phyloP scores from a whole-genome alignment of 2,797 vertebrate species.

The Zenarchopterus dispar region DNA sequence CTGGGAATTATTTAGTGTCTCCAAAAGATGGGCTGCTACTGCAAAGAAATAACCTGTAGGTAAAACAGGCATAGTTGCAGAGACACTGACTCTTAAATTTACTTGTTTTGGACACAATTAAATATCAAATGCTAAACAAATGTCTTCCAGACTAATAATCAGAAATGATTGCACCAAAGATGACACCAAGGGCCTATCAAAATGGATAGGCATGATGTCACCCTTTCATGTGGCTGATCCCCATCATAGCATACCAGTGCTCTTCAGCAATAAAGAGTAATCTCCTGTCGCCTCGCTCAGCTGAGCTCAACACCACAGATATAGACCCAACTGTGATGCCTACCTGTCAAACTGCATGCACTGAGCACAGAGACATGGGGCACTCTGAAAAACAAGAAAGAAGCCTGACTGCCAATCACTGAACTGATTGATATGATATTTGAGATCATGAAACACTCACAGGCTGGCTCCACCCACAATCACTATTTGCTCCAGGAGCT shows the following conservation, averaged over 20 bases:
- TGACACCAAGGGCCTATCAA: conserved; percentile 10
- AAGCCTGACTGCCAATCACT: conserved; percentile 10
- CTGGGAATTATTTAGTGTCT: conserved; percentile 20
- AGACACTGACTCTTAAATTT: too few species aligned
- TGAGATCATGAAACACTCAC: conserved; percentile 19
- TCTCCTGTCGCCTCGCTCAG: conserved; percentile 60
- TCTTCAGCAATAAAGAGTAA: conserved; percentile 57
- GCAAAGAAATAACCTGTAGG: background rate
- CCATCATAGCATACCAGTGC: conserved; percentile 39
- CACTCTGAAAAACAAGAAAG: conserved; percentile 31
- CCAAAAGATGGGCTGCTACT: conserved; percentile 33
- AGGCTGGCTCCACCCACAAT: conserved; percentile 13
- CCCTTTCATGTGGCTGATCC: conserved; percentile 26
- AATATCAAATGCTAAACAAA: too few species aligned
- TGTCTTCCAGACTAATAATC: background rate
- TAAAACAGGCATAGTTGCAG: background rate
- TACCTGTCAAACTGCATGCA: conserved; percentile 21
- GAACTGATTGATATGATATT: conserved; percentile 19
- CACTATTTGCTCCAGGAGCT: background rate
- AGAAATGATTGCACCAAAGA: conserved; percentile 25
- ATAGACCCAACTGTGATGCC: conserved; percentile 66
- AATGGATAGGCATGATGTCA: conserved; percentile 30
- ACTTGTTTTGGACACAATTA: background rate
- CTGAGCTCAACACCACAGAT: conserved; percentile 70
- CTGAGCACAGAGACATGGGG: conserved; percentile 10